phyloP scores from a whole-genome alignment of 2,888 invertebrate species.

The Orthosia cruda region DNA sequence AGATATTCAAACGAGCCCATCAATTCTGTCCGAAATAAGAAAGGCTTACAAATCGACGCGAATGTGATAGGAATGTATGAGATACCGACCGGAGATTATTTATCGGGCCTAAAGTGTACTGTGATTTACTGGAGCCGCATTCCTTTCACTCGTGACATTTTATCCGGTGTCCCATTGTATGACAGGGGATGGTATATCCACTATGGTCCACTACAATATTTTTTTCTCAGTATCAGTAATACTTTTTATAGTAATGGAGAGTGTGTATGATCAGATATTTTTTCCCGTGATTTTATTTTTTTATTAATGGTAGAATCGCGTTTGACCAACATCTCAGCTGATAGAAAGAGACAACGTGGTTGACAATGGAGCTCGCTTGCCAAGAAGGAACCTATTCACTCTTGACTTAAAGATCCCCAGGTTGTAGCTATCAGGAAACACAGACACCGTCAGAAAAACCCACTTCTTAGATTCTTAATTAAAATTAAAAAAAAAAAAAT shows the following conservation, averaged over 20 bases:
- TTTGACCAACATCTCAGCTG: too few relatives aligned
- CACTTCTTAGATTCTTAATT: too few relatives aligned
- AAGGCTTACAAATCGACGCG: constrained; percentile 56
- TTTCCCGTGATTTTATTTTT: too few relatives aligned
- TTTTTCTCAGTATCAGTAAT: constrained; percentile 18
- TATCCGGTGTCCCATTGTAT: constrained; percentile 35
- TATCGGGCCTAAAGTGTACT: constrained; percentile 58
- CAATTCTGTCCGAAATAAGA: constrained; percentile 62
- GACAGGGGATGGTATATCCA: constrained; percentile 6
- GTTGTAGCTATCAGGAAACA: too few relatives aligned
- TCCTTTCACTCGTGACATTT: constrained; percentile 48
- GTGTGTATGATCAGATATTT: neutral
- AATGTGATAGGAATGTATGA: constrained; percentile 57
- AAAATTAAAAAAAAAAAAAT: too few relatives aligned
- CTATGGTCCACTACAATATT: constrained; percentile 8
- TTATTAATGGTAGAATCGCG: too few relatives aligned
- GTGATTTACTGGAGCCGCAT: constrained; percentile 60
- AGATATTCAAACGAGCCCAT: constrained; percentile 65
- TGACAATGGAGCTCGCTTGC: too few relatives aligned
- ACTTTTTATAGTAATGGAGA: neutral
- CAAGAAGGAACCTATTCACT: too few relatives aligned
- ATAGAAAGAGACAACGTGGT: too few relatives aligned
- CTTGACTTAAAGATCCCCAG: too few relatives aligned
- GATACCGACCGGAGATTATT: constrained; percentile 56
- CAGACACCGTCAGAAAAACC: too few relatives aligned